Conservation (phyloP, 2,797 vertebrate species). For the Dallia pectoralis region DNA sequence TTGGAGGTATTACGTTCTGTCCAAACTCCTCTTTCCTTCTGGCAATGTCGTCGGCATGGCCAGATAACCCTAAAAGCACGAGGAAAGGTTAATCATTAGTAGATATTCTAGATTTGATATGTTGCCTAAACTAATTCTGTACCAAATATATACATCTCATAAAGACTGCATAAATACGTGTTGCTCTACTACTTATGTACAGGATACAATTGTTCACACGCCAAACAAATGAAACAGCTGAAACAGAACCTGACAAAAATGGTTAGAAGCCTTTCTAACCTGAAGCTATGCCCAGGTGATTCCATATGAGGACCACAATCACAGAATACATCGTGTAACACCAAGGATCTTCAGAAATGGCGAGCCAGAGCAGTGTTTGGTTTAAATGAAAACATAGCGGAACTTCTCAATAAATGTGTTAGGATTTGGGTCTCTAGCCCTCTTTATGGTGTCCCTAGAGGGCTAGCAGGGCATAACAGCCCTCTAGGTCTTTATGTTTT, state of each 20-base stretch:
- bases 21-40: conserved; percentile 91
- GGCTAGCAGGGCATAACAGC: too few species aligned
- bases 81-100: background rate
- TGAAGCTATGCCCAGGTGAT: background rate
- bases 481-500: too few species aligned
- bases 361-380: background rate
- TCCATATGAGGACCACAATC: background rate
- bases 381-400: too few species aligned
- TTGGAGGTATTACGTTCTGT: conserved; percentile 96
- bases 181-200: background rate
- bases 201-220: background rate
- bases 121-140: too few species aligned
- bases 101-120: too few species aligned
- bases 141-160: background rate
- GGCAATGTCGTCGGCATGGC: conserved; percentile 83
- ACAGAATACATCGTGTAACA: background rate
- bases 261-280: background rate
- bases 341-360: background rate
- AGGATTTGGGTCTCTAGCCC: too few species aligned
- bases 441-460: too few species aligned
- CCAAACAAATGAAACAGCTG: background rate
- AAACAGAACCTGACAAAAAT: background rate
- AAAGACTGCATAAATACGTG: background rate
- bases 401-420: too few species aligned
- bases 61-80: conserved; percentile 83